phyloP scores from a whole-genome alignment of 2,113 vertebrate species.

The Erythrocercus mccallii region DNA sequence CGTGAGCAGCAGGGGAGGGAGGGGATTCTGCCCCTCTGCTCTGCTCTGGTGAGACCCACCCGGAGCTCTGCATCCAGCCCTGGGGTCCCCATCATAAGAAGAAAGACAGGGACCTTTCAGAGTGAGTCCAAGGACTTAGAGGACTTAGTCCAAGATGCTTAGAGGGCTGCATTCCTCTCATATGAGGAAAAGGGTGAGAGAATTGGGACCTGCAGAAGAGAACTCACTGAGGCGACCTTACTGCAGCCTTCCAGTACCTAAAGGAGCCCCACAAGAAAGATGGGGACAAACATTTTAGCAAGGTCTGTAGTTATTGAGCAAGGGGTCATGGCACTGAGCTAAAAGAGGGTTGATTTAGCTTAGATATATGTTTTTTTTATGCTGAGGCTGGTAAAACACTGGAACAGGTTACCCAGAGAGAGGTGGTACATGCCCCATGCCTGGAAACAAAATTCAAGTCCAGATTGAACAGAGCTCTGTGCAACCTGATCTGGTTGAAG shows the following conservation, averaged over 20 bases:
- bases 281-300: neutral
- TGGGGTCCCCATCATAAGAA: neutral
- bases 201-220: neutral
- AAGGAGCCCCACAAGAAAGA: neutral
- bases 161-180: neutral
- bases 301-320: neutral
- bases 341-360: neutral
- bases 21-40: neutral
- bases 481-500: neutral
- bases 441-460: neutral
- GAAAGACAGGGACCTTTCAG: neutral
- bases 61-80: neutral
- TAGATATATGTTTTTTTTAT: neutral
- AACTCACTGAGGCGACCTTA: neutral
- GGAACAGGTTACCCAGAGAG: neutral
- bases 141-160: no score
- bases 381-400: fast-evolving
- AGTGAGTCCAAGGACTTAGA: neutral
- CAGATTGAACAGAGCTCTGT: neutral
- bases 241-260: neutral
- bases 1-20: fast-evolving
- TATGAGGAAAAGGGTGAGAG: neutral
- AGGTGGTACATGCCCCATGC: neutral
- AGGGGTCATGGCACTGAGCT: neutral
- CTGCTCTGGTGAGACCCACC: neutral